Percentiles rank a stretch among this genome's conserved stretches.
These are phyloP conservation scores for Chromobotia macracanthus DNA, from an alignment of 2,797 vertebrate genomes.

Conservation along the genomic window DNA sequence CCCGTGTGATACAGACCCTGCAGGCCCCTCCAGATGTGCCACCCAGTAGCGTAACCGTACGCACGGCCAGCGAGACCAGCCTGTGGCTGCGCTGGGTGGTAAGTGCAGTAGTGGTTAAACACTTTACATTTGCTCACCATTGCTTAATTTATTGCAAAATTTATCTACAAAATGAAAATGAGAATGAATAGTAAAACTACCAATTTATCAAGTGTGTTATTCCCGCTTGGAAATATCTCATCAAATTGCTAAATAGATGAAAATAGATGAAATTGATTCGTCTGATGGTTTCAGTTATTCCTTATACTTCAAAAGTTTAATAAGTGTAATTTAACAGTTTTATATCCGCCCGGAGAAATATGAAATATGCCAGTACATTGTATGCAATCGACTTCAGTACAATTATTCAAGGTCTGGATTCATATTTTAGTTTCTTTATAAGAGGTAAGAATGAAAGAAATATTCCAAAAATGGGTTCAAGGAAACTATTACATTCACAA, in stretches of 20 bases:
- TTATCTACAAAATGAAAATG: no score
- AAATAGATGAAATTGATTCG: neutral
- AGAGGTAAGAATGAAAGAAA: constrained; percentile 38
- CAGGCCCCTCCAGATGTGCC: constrained; percentile 88
- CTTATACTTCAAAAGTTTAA: neutral
- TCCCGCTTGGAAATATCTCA: neutral
- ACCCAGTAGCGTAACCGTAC: constrained; percentile 84
- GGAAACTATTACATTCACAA: constrained; percentile 35
- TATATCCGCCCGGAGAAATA: neutral
- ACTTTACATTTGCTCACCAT: neutral
- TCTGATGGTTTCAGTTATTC: neutral
- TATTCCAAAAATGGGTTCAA: constrained; percentile 35
- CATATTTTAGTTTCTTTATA: constrained; percentile 8
- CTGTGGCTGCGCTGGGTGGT: constrained; percentile 91
- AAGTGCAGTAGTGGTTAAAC: constrained; percentile 26
- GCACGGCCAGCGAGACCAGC: constrained; percentile 89
- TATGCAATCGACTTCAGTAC: constrained; percentile 1
- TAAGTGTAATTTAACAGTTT: neutral
- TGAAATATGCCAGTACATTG: constrained; percentile 1
- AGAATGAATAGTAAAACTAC: no score
- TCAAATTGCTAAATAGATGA: neutral
- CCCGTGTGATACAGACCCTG: constrained; percentile 90
- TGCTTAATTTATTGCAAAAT: neutral
- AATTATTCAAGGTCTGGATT: constrained; percentile 9
- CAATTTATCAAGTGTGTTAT: neutral